Conservation (phyloP, 2,797 vertebrate species). For the Tapirus indicus region DNA sequence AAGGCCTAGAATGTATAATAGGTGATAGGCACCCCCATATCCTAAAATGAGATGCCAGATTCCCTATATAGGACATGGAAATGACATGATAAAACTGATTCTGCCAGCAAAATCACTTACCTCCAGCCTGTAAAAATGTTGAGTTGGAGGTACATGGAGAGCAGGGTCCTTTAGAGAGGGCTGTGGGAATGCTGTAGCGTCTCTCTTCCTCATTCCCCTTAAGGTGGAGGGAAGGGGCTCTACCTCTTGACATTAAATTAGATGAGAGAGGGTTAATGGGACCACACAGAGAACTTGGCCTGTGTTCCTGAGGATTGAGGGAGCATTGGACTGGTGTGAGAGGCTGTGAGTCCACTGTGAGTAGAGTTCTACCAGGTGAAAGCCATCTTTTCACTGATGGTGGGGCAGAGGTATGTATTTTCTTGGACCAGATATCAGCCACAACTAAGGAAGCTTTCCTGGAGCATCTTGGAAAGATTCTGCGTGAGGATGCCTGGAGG, state of each 20-base stretch:
- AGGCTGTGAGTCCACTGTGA: not conserved
- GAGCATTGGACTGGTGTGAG: not conserved
- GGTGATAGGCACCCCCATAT: not conserved
- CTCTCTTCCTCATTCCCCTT: not conserved
- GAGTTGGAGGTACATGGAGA: not conserved
- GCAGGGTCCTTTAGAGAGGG: not conserved
- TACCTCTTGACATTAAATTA: not conserved
- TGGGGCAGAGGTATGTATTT: not conserved
- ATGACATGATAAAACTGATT: not conserved
- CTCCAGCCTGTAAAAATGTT: not conserved
- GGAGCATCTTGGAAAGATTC: not conserved
- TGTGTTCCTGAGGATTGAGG: not conserved
- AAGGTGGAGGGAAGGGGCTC: not conserved
- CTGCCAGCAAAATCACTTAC: not conserved
- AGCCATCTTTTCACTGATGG: not conserved
- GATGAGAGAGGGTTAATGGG: not conserved
- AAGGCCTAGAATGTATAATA: not conserved
- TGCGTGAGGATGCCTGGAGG: not conserved
- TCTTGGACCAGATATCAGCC: not conserved
- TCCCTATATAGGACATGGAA: not conserved
- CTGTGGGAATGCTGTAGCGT: not conserved
- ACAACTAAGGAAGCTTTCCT: not conserved
- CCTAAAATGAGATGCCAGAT: not conserved
- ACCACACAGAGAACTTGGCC: not conserved
- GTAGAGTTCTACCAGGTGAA: not conserved